A percentile compares a stretch with the other conserved stretches of the same genome.
Conservation (phyloP, 1,140 invertebrate genomes). For the Lucilia cuprina region DNA sequence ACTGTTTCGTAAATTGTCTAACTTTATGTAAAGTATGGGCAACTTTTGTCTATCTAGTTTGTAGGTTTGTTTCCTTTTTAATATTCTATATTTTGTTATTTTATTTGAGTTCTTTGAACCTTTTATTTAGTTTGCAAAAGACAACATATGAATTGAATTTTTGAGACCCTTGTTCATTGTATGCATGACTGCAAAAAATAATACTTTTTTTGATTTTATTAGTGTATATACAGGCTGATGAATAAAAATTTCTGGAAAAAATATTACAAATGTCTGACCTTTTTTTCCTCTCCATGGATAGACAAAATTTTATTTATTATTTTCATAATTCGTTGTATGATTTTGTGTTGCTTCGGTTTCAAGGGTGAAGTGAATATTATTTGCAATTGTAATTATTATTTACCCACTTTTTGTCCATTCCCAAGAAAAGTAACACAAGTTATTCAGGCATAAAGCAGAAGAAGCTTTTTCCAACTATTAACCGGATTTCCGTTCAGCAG, state of each 20-base stretch:
- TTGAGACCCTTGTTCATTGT: neutral
- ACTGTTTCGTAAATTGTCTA: too few species aligned
- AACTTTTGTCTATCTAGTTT: too few species aligned
- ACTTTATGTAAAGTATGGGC: too few species aligned
- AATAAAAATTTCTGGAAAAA: neutral
- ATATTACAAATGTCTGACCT: neutral
- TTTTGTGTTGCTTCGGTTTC: neutral
- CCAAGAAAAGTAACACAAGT: neutral
- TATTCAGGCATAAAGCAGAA: neutral
- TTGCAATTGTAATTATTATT: slow-evolving; percentile 38
- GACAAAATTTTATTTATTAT: neutral
- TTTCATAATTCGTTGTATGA: slow-evolving; percentile 13
- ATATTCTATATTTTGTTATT: too few species aligned
- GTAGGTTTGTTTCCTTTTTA: too few species aligned
- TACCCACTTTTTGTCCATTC: neutral
- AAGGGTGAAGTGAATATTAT: slow-evolving; percentile 39
- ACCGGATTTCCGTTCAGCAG: neutral
- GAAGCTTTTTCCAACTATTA: neutral
- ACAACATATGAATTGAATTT: slow-evolving; percentile 27
- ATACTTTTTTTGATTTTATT: neutral
- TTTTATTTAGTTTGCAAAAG: neutral
- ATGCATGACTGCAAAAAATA: neutral
- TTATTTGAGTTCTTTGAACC: neutral
- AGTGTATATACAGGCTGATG: too few species aligned
- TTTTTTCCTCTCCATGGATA: neutral